These are phyloP conservation scores for Takifugu bimaculatus DNA, from an alignment of 2,113 vertebrate species.

Conservation along the genomic window DNA sequence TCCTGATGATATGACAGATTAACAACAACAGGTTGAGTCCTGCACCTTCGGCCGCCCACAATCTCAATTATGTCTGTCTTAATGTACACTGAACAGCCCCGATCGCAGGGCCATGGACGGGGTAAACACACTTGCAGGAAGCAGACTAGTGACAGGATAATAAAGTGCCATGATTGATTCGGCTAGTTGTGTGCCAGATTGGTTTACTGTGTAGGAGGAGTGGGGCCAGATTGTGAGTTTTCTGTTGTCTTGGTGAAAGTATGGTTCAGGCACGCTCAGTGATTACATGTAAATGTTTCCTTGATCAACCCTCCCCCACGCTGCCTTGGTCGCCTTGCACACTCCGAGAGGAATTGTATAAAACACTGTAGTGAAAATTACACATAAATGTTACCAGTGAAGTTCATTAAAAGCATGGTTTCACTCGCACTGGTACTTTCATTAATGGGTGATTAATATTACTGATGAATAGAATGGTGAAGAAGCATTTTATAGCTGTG, in stretches of 20 bases:
- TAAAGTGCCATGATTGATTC: conserved; percentile 79
- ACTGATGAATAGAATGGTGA: neutral
- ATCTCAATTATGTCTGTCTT: conserved; percentile 75
- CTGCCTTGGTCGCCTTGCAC: too few relatives aligned
- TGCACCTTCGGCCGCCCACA: conserved; percentile 70
- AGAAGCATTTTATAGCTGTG: neutral
- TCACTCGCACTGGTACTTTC: too few relatives aligned
- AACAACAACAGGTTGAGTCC: conserved; percentile 74
- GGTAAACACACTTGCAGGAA: conserved; percentile 74
- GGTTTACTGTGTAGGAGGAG: conserved; percentile 68
- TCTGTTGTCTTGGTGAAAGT: conserved; percentile 32
- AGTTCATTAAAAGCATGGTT: too few relatives aligned
- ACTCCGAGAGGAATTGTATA: neutral
- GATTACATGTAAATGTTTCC: conserved; percentile 34
- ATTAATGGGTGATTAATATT: neutral
- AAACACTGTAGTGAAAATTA: too few relatives aligned
- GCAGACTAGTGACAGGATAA: conserved; percentile 74
- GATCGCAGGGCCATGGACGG: conserved; percentile 66
- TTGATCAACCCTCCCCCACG: neutral
- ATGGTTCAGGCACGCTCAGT: neutral
- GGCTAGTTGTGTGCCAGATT: conserved; percentile 65
- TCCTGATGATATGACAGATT: conserved; percentile 76
- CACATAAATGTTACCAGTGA: too few relatives aligned
- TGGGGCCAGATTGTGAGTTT: conserved; percentile 61
- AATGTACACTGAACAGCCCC: conserved; percentile 72